Conservation (phyloP, 2,113 vertebrate genomes). For the Hyla sarda region DNA sequence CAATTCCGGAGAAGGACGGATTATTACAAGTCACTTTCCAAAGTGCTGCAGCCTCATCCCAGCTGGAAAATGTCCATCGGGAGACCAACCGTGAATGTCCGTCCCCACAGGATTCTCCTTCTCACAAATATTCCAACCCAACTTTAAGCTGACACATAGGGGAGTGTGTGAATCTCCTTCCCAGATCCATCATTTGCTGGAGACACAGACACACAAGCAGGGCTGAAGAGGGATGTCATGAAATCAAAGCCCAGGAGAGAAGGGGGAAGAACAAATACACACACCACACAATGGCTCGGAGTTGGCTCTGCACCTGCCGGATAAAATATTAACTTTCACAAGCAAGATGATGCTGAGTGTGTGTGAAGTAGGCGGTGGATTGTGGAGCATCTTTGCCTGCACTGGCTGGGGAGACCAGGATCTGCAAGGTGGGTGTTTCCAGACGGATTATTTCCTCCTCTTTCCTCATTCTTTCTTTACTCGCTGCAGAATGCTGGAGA, state of each 20-base stretch:
- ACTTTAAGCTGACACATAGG: conserved; percentile 30
- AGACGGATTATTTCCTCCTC: conserved; percentile 55
- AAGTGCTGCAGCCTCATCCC: conserved; percentile 30
- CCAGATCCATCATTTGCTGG: conserved; percentile 52
- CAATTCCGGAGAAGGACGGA: neutral
- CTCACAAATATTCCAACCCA: conserved; percentile 34
- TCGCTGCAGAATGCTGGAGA: conserved; percentile 36
- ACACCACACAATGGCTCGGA: conserved; percentile 29
- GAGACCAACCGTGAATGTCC: conserved; percentile 25
- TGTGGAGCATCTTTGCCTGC: conserved; percentile 50
- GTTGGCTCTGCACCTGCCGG: conserved; percentile 55
- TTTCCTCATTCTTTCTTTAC: conserved; percentile 52
- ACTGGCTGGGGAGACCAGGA: conserved; percentile 43
- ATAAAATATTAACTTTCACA: conserved; percentile 57
- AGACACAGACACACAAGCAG: conserved; percentile 34
- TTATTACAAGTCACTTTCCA: conserved; percentile 51
- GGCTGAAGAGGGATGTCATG: conserved; percentile 45
- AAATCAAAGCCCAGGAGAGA: conserved; percentile 54
- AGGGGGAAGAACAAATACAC: conserved; percentile 39
- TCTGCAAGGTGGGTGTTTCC: conserved; percentile 57
- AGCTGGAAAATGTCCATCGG: conserved; percentile 6
- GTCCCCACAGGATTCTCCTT: neutral
- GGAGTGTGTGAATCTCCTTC: conserved; percentile 26
- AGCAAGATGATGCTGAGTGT: conserved; percentile 53
- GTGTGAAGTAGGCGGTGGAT: conserved; percentile 44